Evolutionary conservation across 2,888 invertebrate genomes (phyloP).

Genomic region (Athrips mouffetella): DNA sequence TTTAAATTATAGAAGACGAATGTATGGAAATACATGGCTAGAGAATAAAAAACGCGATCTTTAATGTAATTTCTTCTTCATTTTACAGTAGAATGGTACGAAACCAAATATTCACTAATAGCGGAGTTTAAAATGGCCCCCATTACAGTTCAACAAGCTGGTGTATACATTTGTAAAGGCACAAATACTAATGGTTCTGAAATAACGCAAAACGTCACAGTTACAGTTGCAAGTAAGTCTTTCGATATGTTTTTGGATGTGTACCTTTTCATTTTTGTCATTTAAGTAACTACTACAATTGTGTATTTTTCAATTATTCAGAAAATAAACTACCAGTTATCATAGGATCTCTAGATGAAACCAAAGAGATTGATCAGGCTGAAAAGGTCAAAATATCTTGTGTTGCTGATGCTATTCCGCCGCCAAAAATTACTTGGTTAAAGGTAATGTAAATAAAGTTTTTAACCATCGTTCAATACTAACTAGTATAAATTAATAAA

Average conservation of each 20-base stretch:
- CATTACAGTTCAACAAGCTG: slow-evolving; percentile 41
- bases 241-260: not conserved
- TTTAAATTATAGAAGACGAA: not conserved
- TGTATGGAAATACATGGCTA: not conserved
- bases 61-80: slow-evolving; percentile 17
- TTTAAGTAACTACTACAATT: no score
- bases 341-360: slow-evolving; percentile 33
- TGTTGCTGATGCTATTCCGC: slow-evolving; percentile 78
- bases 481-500: no score
- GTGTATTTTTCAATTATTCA: not conserved
- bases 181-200: slow-evolving; percentile 26
- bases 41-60: no score
- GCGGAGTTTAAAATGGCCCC: slow-evolving; percentile 46
- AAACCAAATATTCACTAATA: slow-evolving; percentile 43
- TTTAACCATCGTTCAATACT: not conserved
- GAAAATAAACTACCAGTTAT: slow-evolving; percentile 32
- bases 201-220: slow-evolving; percentile 31
- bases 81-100: slow-evolving; percentile 38
- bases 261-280: not conserved
- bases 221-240: slow-evolving; percentile 50
- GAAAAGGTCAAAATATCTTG: slow-evolving; percentile 66
- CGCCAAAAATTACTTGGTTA: slow-evolving; percentile 82
- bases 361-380: slow-evolving; percentile 36
- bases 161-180: slow-evolving; percentile 51
- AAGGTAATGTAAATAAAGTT: slow-evolving; percentile 73